These are phyloP conservation scores for Tenualosa thibaudeaui DNA, from an alignment of 2,797 vertebrate genomes.

Conservation along the genomic window DNA sequence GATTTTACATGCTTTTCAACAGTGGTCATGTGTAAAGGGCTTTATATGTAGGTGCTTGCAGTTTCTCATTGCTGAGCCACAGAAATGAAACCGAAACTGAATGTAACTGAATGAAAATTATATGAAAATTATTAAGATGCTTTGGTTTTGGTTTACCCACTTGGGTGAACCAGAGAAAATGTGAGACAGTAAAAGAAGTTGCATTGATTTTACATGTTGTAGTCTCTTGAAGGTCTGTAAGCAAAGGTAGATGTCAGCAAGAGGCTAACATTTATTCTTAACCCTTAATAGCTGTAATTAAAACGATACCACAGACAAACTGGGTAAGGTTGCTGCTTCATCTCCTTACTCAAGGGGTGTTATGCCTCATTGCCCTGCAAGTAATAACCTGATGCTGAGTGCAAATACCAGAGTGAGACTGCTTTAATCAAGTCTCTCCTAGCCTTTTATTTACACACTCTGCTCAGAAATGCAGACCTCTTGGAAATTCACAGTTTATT, in stretches of 20 bases:
- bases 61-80: too few relatives aligned
- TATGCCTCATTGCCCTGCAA: not conserved
- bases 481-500: not conserved
- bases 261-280: not conserved
- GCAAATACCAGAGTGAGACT: not conserved
- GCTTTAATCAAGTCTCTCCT: not conserved
- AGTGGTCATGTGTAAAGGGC: too few relatives aligned
- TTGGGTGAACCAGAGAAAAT: too few relatives aligned
- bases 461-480: not conserved
- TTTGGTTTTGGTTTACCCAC: too few relatives aligned
- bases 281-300: not conserved
- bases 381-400: not conserved
- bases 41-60: too few relatives aligned
- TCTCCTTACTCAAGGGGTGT: not conserved
- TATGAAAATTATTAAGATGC: too few relatives aligned
- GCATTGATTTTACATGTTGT: not conserved
- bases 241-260: not conserved
- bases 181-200: too few relatives aligned
- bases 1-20: too few relatives aligned
- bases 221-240: not conserved
- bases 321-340: not conserved
- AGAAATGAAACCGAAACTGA: too few relatives aligned
- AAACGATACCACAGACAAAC: conserved; percentile 3
- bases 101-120: too few relatives aligned
- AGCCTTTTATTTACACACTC: not conserved